Base-by-base conservation (phyloP, 2,797 vertebrate genomes). In the Aselliscus stoliczkanus region DNA sequence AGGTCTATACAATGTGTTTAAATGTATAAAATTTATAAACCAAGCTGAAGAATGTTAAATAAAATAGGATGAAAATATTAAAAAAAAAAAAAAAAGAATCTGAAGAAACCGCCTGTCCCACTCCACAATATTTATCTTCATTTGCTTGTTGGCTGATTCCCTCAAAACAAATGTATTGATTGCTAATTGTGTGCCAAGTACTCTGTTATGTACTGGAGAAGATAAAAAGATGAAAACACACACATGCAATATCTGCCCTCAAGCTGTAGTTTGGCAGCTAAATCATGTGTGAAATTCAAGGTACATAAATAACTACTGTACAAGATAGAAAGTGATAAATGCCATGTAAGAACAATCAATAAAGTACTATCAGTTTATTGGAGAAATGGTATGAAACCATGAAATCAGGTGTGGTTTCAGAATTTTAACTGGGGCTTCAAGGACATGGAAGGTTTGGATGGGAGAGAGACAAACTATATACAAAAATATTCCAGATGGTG, bases 301-400 rank as follows among this genome's bases (percentile, higher is more conserved):
- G 52, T 89, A 31, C 47, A 72, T 67, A 96, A 93, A 82, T 89
- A 86, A 89, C 31, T 84, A 94, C 44, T 58, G 25, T 83, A 69
- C 27, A 87, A 54, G 47, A 93, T 23, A 58, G 58, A 58, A 93
- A 94, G 54, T 67, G 39, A 94, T 73, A 96, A 91, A 87, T 87
- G 18, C 10, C 18, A 50, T 23, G 72, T 54, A 73, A 65, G 29
- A 64, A 58, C 80, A 94, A 93, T 96, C 86, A 76, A 73, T 94
- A 52, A 89, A 87, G 11, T 89, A 34, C 15, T 86, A 37, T 70
- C 4, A 25, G 39, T 47, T 83, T 50, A 65, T 82, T 83, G 17
- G 47, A 81, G 18, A 64, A 13, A 37, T 58, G 47, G 9, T 83
- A 62, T 62, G 91, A 75, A 95, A 88, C 20, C 13, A 2, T 44